These are phyloP conservation scores for Gymnosoma rotundatum DNA, from an alignment of 2,888 invertebrate species.

Conservation along the genomic window DNA sequence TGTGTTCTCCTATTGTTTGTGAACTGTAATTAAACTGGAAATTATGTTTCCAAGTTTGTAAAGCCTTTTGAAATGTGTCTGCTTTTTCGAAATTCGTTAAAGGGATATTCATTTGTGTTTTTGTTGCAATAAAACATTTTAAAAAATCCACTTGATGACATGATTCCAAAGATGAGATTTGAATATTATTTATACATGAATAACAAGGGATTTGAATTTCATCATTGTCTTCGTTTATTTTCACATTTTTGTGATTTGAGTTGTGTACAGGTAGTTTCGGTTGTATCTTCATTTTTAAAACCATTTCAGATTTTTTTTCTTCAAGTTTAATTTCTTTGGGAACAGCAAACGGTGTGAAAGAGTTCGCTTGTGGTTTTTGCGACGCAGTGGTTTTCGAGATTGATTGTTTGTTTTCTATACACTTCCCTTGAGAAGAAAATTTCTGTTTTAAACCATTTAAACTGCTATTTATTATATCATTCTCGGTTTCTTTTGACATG, in stretches of 20 bases:
- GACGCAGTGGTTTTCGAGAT: too few species aligned
- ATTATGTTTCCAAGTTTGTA: conserved; percentile 14
- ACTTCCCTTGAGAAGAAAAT: too few species aligned
- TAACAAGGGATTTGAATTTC: conserved; percentile 4
- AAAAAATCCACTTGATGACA: conserved; percentile 20
- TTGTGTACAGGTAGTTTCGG: neutral
- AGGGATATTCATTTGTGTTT: conserved; percentile 33
- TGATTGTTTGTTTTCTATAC: too few species aligned
- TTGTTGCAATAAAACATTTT: conserved; percentile 40
- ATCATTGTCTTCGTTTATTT: neutral
- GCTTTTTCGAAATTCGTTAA: conserved; percentile 10
- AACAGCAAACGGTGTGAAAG: too few species aligned
- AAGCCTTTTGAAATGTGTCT: conserved; percentile 23
- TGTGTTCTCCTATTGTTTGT: conserved; percentile 30
- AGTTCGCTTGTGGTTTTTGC: neutral
- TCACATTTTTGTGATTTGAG: neutral
- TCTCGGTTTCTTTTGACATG: neutral
- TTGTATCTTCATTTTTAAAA: neutral
- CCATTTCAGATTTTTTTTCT: neutral
- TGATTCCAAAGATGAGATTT: conserved; percentile 29
- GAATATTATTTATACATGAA: conserved; percentile 35
- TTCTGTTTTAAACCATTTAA: too few species aligned
- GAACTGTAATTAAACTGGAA: conserved; percentile 13
- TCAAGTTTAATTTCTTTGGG: neutral
- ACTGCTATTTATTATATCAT: neutral